A percentile compares a stretch with the other conserved stretches of the same genome.
Conservation (phyloP, 23 tunicate genomes). For the Oikopleura albicans region DNA sequence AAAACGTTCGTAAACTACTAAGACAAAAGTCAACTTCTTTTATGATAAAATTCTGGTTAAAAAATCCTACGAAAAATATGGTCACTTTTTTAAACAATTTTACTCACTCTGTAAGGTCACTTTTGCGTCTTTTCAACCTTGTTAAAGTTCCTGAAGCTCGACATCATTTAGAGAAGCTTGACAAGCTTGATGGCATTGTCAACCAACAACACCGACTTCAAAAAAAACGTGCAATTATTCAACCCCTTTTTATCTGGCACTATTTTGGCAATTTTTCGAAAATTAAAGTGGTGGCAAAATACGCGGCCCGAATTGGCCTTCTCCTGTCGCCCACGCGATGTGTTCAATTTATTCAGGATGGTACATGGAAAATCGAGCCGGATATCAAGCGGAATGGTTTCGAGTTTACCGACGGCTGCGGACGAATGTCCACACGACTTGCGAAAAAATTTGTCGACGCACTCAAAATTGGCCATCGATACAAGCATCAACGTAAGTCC, state of each 20-base stretch:
- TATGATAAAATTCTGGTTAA: too few species aligned
- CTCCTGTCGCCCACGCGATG: background rate
- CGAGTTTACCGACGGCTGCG: slow-evolving; percentile 17
- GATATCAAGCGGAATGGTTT: background rate
- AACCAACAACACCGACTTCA: background rate
- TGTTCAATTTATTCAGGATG: background rate
- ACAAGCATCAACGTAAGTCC: slow-evolving; percentile 1
- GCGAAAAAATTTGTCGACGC: background rate
- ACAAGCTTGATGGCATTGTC: background rate
- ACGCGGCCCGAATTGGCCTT: slow-evolving; percentile 15
- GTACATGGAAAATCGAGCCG: background rate
- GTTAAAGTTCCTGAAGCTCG: too few species aligned
- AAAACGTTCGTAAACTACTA: too few species aligned
- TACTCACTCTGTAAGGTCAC: too few species aligned
- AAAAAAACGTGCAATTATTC: background rate
- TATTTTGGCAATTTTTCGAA: background rate
- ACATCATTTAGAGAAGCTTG: too few species aligned
- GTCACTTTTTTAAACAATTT: too few species aligned
- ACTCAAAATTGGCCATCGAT: background rate
- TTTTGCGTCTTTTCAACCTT: too few species aligned
- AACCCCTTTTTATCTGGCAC: background rate
- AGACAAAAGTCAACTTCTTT: too few species aligned
- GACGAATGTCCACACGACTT: background rate
- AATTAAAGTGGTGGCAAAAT: background rate
- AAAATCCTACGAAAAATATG: too few species aligned